phyloP scores from a whole-genome alignment of 1,140 invertebrate species.

The Gonioctena quinquepunctata region DNA sequence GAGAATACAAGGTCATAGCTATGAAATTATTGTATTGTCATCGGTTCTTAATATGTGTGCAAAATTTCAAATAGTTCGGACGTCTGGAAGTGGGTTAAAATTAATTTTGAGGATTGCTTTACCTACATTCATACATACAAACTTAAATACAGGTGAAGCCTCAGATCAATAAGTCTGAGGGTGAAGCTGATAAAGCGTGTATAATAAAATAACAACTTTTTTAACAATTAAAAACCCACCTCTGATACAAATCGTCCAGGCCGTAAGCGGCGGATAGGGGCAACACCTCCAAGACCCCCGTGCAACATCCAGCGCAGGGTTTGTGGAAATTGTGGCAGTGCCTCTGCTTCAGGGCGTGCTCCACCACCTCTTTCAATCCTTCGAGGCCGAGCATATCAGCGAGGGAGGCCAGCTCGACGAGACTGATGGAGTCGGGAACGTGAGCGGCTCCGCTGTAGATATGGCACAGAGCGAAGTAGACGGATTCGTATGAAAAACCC shows the following conservation, averaged over 20 bases:
- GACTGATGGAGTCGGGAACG: conserved; percentile 80
- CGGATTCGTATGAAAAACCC: conserved; percentile 81
- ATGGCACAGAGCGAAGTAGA: conserved; percentile 88
- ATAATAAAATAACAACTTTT: too few relatives aligned
- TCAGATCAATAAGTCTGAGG: too few relatives aligned
- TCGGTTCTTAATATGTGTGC: too few relatives aligned
- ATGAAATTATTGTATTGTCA: too few relatives aligned
- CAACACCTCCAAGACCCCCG: conserved; percentile 76
- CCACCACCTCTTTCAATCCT: conserved; percentile 87
- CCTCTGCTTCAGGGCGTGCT: conserved; percentile 82
- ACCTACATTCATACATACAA: too few relatives aligned
- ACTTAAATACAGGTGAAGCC: too few relatives aligned
- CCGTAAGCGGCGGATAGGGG: conserved; percentile 80
- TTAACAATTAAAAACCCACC: not conserved
- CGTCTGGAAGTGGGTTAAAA: too few relatives aligned
- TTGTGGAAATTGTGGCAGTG: conserved; percentile 91
- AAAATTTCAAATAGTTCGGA: too few relatives aligned
- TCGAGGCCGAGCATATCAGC: conserved; percentile 87
- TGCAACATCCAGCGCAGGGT: conserved; percentile 60
- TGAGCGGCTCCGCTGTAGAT: conserved; percentile 89
- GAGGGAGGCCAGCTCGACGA: conserved; percentile 82
- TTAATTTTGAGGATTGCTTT: too few relatives aligned
- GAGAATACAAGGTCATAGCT: too few relatives aligned
- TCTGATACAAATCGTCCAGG: conserved; percentile 81
- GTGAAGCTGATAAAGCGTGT: too few relatives aligned